Evolutionary conservation across 2,797 vertebrate genomes (phyloP), one percentile per base, ranked within the genome.

Genomic region (Sylvilagus floridanus): DNA sequence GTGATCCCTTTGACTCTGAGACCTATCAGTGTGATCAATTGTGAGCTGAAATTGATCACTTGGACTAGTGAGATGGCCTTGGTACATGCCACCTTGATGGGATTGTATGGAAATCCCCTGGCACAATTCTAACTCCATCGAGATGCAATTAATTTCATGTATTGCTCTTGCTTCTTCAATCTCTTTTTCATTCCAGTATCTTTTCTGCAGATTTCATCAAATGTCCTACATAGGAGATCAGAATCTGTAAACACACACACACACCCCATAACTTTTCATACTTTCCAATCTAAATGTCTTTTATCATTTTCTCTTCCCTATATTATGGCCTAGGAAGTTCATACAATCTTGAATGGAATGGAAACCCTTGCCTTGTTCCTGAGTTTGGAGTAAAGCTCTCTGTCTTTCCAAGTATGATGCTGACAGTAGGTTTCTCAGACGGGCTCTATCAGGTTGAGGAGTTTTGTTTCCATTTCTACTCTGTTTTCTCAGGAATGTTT

Each of bases 401-500:
- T 11, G 2, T 28, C 32, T 72, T 83, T 62, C 5, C 42, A 77
- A 82, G 28, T 47, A 66, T 60, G 9, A 11, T 16, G 42, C 2
- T 60, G 66, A 32, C 14, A 37, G 1, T 5, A 52, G 24, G 19
- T 35, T 79, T 37, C 66, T 28, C 50, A 10, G 4, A 75, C 17
- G 42, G 0, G 6, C 12, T 68, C 88, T 28, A 81, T 60, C 17
- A 42, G 12, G 13, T 37, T 78, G 35, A 37, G 28, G 66, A 50
- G 69, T 9, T 65, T 37, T 90, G 10, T 90, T 88, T 77, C 28
- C 71, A 32, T 68, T 78, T 7, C 30, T 82, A 72, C 84, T 88
- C 79, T 84, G 9, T n/a, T 88, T 93, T 84, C 90, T 63, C 63
- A 82, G 50, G 35, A 94, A 84, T 84, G 6, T 76, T 54, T 79